These are phyloP conservation scores for Thalassoma bifasciatum DNA, from an alignment of 2,113 vertebrate genomes.

Conservation along the genomic window DNA sequence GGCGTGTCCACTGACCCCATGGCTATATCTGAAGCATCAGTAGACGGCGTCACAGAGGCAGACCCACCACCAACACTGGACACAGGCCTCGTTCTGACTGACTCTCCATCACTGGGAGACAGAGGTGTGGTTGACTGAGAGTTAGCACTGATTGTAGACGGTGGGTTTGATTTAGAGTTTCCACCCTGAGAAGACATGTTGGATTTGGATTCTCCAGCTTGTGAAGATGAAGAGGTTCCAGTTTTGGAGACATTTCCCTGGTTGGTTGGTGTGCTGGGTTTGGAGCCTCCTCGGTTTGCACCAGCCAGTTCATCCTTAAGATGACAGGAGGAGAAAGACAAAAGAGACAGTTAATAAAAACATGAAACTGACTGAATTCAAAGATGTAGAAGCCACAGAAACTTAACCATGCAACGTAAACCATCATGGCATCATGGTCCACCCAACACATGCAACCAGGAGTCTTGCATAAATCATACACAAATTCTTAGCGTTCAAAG, in stretches of 20 bases:
- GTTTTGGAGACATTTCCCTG: slow-evolving; percentile 83
- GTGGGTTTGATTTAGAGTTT: slow-evolving; percentile 84
- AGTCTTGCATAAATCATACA: too few relatives aligned
- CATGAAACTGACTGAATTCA: background rate
- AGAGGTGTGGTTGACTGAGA: slow-evolving; percentile 59
- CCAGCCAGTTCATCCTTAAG: slow-evolving; percentile 92
- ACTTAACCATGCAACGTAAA: background rate
- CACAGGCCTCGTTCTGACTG: slow-evolving; percentile 40
- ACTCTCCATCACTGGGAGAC: slow-evolving; percentile 56
- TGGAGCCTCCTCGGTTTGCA: slow-evolving; percentile 81
- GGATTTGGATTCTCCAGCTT: slow-evolving; percentile 50
- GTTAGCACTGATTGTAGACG: slow-evolving; percentile 72
- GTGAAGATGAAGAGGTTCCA: slow-evolving; percentile 77
- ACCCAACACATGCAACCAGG: background rate
- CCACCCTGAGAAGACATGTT: slow-evolving; percentile 63
- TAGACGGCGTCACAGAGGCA: slow-evolving; percentile 52
- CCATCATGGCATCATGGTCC: too few relatives aligned
- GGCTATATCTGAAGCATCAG: slow-evolving; percentile 80
- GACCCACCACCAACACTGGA: slow-evolving; percentile 68
- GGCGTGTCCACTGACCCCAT: slow-evolving; percentile 79
- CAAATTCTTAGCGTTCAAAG: background rate
- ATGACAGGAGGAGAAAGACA: background rate
- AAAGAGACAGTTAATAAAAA: background rate
- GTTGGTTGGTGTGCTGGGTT: slow-evolving; percentile 37
- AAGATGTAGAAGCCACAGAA: too few relatives aligned